Conservation (phyloP, 2,888 invertebrate species). For the Antheraea assamensis region DNA sequence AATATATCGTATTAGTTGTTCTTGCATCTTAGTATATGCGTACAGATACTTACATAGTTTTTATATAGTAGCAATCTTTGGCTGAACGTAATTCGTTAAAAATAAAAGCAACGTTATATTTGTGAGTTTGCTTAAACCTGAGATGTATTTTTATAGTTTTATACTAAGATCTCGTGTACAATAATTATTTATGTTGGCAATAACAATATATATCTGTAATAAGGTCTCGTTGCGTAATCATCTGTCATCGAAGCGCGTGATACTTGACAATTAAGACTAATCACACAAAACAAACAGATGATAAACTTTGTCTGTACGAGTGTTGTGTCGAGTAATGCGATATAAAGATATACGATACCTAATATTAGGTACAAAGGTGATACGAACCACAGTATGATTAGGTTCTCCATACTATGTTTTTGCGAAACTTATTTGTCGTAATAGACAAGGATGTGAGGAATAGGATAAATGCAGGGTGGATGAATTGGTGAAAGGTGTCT, state of each 20-base stretch:
- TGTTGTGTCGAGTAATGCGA: not conserved
- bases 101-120: not conserved
- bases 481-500: no score
- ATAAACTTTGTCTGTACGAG: slow-evolving; percentile 4
- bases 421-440: not conserved
- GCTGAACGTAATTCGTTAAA: not conserved
- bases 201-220: slow-evolving; percentile 46
- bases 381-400: not conserved
- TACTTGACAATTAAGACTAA: slow-evolving; percentile 65
- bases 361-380: not conserved
- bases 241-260: slow-evolving; percentile 57
- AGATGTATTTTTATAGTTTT: not conserved
- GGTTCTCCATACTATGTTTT: not conserved
- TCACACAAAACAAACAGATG: slow-evolving; percentile 62
- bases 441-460: no score
- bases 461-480: no score
- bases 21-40: not conserved
- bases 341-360: slow-evolving; percentile 10
- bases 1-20: not conserved
- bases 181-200: slow-evolving; percentile 12
- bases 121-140: not conserved
- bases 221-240: slow-evolving; percentile 52
- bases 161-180: not conserved
- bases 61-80: not conserved
- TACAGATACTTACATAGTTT: not conserved